Conservation (phyloP, 2,113 vertebrate genomes). For the Daubentonia madagascariensis region DNA sequence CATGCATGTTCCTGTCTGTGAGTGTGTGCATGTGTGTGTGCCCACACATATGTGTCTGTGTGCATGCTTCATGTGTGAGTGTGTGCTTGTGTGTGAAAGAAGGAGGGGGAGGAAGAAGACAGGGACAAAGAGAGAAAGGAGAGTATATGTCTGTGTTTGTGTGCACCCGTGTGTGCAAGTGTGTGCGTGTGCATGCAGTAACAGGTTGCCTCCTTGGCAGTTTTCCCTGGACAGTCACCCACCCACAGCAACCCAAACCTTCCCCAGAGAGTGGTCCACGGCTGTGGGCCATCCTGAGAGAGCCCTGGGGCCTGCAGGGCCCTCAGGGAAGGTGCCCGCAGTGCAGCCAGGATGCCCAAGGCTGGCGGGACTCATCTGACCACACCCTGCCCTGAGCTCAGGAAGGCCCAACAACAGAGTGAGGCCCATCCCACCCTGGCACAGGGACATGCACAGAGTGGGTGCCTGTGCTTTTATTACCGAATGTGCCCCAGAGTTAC, state of each 20-base stretch:
- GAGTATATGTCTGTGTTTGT: no score
- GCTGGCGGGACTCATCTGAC: neutral
- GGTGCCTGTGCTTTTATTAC: neutral
- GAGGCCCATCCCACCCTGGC: neutral
- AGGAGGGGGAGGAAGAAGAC: no score
- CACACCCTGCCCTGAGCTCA: neutral
- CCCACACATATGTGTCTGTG: neutral
- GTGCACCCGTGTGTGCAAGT: neutral
- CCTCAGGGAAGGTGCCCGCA: fast-evolving
- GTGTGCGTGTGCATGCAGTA: neutral
- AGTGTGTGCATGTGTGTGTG: neutral
- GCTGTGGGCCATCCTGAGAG: neutral
- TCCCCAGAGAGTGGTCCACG: neutral
- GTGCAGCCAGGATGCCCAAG: neutral
- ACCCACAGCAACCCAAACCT: neutral
- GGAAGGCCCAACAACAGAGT: neutral
- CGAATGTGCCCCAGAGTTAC: no score
- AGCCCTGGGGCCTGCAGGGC: neutral
- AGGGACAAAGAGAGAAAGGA: no score
- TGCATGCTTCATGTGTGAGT: neutral
- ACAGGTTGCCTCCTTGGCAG: no score
- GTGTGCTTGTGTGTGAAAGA: no score
- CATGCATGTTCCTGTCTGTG: neutral
- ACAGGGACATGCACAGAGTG: neutral
- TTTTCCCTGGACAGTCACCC: neutral